These are phyloP conservation scores for Hipposideros larvatus DNA, from an alignment of 2,797 vertebrate species.

Conservation along the genomic window DNA sequence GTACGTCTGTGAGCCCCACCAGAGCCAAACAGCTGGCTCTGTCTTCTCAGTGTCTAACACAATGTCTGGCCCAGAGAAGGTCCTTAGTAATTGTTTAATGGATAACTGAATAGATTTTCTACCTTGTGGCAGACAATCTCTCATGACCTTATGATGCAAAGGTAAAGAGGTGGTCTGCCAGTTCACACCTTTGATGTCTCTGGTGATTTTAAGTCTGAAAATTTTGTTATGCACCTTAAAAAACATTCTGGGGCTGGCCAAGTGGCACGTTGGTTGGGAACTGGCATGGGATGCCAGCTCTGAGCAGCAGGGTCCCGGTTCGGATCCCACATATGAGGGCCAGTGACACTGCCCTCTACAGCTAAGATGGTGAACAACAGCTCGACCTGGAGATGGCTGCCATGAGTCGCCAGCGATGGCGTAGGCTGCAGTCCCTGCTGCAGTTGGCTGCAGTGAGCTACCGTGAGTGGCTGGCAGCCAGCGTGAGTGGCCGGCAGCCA, in stretches of 20 bases:
- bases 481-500: no score
- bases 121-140: not conserved
- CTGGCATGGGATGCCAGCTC: no score
- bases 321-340: no score
- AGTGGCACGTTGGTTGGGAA: no score
- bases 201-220: conserved; percentile 15
- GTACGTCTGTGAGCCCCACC: not conserved
- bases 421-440: no score
- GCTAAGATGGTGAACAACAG: no score
- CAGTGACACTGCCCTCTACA: no score
- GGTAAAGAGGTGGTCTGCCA: not conserved
- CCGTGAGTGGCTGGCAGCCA: no score
- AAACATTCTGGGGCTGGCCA: not conserved
- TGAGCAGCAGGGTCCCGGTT: no score
- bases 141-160: not conserved
- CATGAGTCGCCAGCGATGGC: no score
- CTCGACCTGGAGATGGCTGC: no score
- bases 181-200: not conserved
- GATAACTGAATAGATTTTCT: not conserved
- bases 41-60: not conserved
- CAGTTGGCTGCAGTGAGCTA: no score
- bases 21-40: not conserved
- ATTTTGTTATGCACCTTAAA: not conserved
- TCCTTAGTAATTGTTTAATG: not conserved
- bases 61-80: not conserved